phyloP scores from a whole-genome alignment of 2,888 invertebrate genomes.

The Platycheirus albimanus region DNA sequence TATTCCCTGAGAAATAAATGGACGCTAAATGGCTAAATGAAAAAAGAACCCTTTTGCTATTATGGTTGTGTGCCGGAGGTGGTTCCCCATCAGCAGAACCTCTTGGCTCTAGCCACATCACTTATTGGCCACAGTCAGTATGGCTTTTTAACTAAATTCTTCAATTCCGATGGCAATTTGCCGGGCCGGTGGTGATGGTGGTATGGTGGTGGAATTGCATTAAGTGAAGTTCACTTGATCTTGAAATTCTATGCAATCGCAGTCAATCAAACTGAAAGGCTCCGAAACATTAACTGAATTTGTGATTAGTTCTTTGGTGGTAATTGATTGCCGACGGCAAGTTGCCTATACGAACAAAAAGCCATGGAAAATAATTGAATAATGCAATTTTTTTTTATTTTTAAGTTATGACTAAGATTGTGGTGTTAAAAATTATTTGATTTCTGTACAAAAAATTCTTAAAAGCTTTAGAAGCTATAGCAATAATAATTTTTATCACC shows the following conservation, averaged over 20 bases:
- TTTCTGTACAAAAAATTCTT: no score
- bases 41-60: slow-evolving; percentile 4
- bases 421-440: no score
- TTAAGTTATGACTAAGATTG: no score
- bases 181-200: no score
- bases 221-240: slow-evolving; percentile 58
- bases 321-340: slow-evolving; percentile 55
- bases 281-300: slow-evolving; percentile 62
- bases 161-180: slow-evolving; percentile 46
- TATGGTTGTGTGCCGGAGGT: slow-evolving; percentile 19
- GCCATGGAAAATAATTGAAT: no score
- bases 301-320: slow-evolving; percentile 59
- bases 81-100: slow-evolving; percentile 16
- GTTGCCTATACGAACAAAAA: not conserved
- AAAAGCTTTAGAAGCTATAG: no score
- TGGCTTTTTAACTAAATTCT: slow-evolving; percentile 51
- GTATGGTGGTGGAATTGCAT: slow-evolving; percentile 33
- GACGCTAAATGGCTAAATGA: slow-evolving; percentile 52
- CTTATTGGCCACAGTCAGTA: not conserved
- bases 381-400: no score
- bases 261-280: slow-evolving; percentile 66
- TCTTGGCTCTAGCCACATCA: not conserved
- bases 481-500: no score
- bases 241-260: slow-evolving; percentile 72
- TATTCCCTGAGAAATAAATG: slow-evolving; percentile 63